phyloP scores from a whole-genome alignment of 2,113 vertebrate genomes.

The Dromiciops gliroides region DNA sequence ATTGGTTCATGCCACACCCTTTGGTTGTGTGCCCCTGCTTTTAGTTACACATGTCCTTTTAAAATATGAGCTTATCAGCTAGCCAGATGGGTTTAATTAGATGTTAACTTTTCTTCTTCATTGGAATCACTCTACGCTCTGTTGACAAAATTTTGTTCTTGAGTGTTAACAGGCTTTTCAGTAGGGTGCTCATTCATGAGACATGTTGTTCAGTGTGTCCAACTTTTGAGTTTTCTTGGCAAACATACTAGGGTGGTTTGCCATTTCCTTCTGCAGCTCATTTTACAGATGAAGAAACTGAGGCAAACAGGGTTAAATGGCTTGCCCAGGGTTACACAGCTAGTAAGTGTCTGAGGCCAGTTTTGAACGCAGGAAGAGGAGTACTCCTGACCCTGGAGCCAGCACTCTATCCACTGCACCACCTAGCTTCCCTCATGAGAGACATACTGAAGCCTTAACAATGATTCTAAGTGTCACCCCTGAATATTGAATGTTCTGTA shows the following conservation, averaged over 20 bases:
- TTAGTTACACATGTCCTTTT: not conserved
- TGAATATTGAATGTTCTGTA: not conserved
- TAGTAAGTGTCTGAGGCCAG: not conserved
- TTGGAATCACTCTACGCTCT: not conserved
- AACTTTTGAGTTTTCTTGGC: not conserved
- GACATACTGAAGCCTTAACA: not conserved
- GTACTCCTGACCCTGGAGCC: not conserved
- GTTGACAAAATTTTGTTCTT: not conserved
- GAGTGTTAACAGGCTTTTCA: not conserved
- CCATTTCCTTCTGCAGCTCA: not conserved
- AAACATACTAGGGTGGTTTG: not conserved
- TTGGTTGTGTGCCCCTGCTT: not conserved
- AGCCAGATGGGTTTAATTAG: not conserved
- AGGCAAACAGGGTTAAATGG: not conserved
- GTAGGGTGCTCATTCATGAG: no score
- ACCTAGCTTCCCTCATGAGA: not conserved
- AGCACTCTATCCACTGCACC: not conserved
- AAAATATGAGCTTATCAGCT: not conserved
- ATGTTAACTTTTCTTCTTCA: not conserved
- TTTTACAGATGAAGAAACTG: not conserved
- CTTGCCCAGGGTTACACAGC: not conserved
- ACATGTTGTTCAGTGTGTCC: not conserved
- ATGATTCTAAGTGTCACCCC: not conserved
- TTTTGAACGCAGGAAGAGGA: not conserved
- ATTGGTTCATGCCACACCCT: not conserved